Evolutionary conservation across 2,113 vertebrate species (phyloP).

Genomic region (Varanus komodoensis): DNA sequence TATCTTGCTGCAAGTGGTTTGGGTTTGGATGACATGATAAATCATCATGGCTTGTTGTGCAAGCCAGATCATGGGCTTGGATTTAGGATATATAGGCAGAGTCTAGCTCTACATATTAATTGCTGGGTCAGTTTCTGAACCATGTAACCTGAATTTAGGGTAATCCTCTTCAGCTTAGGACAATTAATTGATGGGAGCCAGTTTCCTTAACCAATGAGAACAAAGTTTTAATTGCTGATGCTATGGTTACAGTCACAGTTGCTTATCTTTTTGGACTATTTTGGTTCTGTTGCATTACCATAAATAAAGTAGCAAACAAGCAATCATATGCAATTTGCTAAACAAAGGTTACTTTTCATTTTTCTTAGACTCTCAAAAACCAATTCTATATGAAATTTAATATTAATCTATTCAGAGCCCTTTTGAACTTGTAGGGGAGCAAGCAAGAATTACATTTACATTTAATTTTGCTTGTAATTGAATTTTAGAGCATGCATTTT

Average conservation of each 20-base stretch:
- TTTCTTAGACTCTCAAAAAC: background rate
- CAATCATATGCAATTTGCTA: background rate
- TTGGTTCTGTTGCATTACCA: background rate
- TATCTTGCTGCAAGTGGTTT: too few relatives aligned
- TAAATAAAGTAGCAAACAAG: background rate
- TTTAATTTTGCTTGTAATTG: background rate
- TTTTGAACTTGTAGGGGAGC: background rate
- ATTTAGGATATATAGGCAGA: background rate
- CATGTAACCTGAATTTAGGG: background rate
- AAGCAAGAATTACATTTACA: background rate
- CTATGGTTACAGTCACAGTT: background rate
- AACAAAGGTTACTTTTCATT: background rate
- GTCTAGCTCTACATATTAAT: background rate
- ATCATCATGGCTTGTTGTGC: too few relatives aligned
- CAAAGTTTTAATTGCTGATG: background rate
- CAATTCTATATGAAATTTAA: background rate
- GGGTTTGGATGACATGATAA: too few relatives aligned
- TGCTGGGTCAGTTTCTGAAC: background rate
- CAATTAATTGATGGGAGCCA: background rate
- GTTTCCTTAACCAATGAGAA: background rate
- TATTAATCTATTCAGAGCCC: background rate
- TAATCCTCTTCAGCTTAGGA: background rate
- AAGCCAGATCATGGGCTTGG: too few relatives aligned
- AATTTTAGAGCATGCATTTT: background rate
- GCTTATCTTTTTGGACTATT: background rate